A percentile compares a stretch with the other conserved stretches of the same genome.
These are phyloP conservation scores for Coccyzus lansbergi DNA, from an alignment of 2,797 vertebrate species.

Conservation along the genomic window DNA sequence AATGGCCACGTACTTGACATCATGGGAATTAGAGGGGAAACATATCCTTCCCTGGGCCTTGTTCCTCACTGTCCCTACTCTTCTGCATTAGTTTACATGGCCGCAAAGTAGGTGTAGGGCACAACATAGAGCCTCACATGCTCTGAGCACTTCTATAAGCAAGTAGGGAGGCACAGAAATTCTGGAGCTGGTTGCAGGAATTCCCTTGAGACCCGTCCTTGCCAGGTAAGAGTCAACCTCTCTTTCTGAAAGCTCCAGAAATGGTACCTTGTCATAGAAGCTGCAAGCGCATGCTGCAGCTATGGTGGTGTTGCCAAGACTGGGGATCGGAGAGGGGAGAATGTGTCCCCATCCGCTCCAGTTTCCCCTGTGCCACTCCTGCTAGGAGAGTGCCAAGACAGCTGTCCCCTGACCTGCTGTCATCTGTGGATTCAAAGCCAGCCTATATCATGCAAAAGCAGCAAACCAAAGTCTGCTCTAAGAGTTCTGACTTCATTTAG, in stretches of 20 bases:
- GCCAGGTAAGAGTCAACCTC: background rate
- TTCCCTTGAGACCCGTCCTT: background rate
- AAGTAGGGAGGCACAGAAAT: background rate
- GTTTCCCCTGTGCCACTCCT: background rate
- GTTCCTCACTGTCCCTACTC: background rate
- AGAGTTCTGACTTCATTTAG: background rate
- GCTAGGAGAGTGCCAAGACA: background rate
- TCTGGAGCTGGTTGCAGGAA: background rate
- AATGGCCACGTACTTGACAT: fast-evolving
- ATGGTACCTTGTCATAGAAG: background rate
- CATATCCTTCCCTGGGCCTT: background rate
- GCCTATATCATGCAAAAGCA: background rate
- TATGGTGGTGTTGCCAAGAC: background rate
- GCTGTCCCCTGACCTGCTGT: background rate
- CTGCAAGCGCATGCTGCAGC: background rate
- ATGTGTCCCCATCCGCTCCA: background rate
- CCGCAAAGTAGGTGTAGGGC: background rate
- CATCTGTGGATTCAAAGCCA: fast-evolving
- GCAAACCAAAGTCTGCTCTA: background rate
- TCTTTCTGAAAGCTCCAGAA: background rate
- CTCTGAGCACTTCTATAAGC: background rate
- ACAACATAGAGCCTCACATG: background rate
- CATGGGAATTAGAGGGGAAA: background rate
- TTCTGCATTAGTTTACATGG: background rate
- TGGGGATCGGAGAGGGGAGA: background rate